phyloP scores from a whole-genome alignment of 2,888 invertebrate species.

The Malthinus flaveolus region DNA sequence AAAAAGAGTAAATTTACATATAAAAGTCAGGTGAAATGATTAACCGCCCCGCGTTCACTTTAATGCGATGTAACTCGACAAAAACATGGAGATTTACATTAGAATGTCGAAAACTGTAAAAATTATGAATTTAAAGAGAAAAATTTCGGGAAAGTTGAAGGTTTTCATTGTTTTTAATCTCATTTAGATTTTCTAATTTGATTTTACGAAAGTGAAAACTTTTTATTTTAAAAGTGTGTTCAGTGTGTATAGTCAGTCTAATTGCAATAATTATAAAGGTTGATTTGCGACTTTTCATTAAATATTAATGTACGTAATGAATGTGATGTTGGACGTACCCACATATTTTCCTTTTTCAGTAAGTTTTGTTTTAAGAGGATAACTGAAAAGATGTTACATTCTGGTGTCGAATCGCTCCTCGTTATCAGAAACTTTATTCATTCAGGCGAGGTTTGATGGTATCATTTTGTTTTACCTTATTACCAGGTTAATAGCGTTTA shows the following conservation, averaged over 20 bases:
- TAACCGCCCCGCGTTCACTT: not conserved
- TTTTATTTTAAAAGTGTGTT: too few relatives aligned
- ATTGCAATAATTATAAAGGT: too few relatives aligned
- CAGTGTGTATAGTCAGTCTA: too few relatives aligned
- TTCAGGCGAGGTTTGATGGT: not conserved
- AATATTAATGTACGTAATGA: too few relatives aligned
- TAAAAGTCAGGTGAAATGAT: slow-evolving; percentile 12
- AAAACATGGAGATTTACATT: slow-evolving; percentile 8
- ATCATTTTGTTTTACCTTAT: not conserved
- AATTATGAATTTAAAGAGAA: slow-evolving; percentile 1
- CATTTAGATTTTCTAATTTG: not conserved
- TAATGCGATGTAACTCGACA: not conserved
- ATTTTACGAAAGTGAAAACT: too few relatives aligned
- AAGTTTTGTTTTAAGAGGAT: not conserved
- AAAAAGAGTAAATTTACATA: slow-evolving; percentile 9
- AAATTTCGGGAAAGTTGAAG: not conserved
- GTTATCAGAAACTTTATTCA: not conserved
- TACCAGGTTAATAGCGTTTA: too few relatives aligned
- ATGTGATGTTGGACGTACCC: not conserved
- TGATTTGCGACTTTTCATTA: too few relatives aligned
- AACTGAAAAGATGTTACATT: not conserved
- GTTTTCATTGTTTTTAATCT: slow-evolving; percentile 2
- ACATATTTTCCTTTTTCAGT: slow-evolving; percentile 4
- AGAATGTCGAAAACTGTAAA: slow-evolving; percentile 8
- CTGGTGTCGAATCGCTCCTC: not conserved